Evolutionary conservation across 2,888 invertebrate genomes (phyloP), one percentile per base, ranked within the genome.

Genomic region (Embidobia sp.): DNA sequence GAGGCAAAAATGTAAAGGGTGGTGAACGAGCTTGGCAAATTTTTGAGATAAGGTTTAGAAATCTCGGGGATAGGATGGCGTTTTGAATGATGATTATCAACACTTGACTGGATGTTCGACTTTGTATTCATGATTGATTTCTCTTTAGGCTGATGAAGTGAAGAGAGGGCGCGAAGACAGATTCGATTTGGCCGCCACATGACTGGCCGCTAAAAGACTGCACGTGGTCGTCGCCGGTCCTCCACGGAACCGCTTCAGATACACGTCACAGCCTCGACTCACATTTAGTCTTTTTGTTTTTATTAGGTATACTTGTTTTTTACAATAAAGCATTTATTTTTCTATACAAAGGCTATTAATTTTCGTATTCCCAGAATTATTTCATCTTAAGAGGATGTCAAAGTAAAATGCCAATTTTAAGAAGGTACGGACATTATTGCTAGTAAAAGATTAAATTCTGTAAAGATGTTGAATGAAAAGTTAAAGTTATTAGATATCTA

Each of bases 131-230:
- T 63, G 49, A 29, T 11, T 72, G 31, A 37, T 80, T 80, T 84
- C 83, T 85, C 82, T 82, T 29, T 85, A 85, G 85, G 85, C 76
- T 85, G 84, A 85, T 85, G 84, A 85, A 77, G 77, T 79, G 64
- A 57, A 69, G 63, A 49, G 7, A 69, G 72, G 48, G 67, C 53
- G 42, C 69, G 64, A 77, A 77, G 46, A 49, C 27, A 46, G 35
- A 35, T 13, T 15, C 70, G 72, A 59, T 75, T 59, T 80, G 67
- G 76, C 73, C 72, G 82, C 82, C 84, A 79, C 85, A 84, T 83
- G 81, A 84, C 82, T 84, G 85, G 82, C 81, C 59, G 79, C 80
- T 18, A 55, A 29, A 57, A 26, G 13, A 29, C 61, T 22, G 10
- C 55, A 7, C 35, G 19, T 49, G 18, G 31, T 31, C 26, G 16